Conservation (phyloP, 1,140 invertebrate species). For the Ridgeia piscesae region DNA sequence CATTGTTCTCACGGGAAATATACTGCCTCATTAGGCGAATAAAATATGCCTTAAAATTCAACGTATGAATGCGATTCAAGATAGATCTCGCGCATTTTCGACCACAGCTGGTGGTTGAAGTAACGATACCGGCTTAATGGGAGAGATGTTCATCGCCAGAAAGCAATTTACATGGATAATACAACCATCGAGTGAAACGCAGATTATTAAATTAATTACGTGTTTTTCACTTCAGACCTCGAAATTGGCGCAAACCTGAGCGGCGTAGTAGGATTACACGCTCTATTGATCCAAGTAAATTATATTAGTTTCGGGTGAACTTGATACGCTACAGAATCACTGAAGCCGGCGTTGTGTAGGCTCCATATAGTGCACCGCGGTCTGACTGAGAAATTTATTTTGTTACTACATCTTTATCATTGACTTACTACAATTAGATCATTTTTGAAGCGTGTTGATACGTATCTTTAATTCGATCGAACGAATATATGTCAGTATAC, state of each 20-base stretch:
- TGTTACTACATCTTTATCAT: no score
- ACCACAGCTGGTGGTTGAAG: neutral
- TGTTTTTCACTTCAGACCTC: neutral
- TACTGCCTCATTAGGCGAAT: neutral
- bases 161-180: neutral
- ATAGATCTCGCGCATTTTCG: neutral
- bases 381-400: no score
- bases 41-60: neutral
- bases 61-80: neutral
- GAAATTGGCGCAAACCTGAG: neutral
- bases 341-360: neutral
- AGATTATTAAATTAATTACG: neutral
- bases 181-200: neutral
- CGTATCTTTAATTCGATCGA: no score
- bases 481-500: no score
- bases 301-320: neutral
- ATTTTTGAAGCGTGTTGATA: no score
- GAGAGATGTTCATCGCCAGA: neutral
- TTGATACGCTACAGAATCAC: neutral
- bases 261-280: neutral
- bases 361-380: neutral
- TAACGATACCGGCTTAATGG: neutral
- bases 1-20: neutral
- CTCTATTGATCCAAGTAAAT: neutral
- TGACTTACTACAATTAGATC: no score